Percentiles rank a stretch among this genome's conserved stretches.
phyloP scores from a whole-genome alignment of 2,888 invertebrate species.

The Melanotus villosus region DNA sequence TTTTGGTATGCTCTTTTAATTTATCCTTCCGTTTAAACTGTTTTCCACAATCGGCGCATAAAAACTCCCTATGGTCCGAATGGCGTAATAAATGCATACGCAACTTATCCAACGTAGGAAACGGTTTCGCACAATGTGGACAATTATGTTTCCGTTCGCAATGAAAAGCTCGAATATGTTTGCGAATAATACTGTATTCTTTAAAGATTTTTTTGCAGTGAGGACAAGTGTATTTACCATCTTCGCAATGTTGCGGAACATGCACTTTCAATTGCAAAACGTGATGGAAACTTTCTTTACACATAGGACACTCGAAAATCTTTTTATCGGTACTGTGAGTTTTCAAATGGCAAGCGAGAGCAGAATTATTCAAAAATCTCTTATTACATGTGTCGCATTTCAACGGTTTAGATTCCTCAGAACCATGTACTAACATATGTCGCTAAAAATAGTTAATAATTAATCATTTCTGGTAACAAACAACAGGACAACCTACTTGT shows the following conservation, averaged over 20 bases:
- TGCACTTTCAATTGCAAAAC: slow-evolving; percentile 77
- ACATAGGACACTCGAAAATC: slow-evolving; percentile 81
- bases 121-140: slow-evolving; percentile 78
- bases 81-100: slow-evolving; percentile 80
- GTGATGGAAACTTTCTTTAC: slow-evolving; percentile 77
- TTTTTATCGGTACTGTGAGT: slow-evolving; percentile 76
- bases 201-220: slow-evolving; percentile 78
- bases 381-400: slow-evolving; percentile 78
- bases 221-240: slow-evolving; percentile 79
- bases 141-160: slow-evolving; percentile 78
- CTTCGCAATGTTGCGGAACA: slow-evolving; percentile 75
- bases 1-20: slow-evolving; percentile 79
- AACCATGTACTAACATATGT: slow-evolving; percentile 78
- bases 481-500: slow-evolving; percentile 61
- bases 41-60: slow-evolving; percentile 83
- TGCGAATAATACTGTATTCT: slow-evolving; percentile 79
- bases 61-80: slow-evolving; percentile 77
- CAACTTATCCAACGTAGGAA: slow-evolving; percentile 80
- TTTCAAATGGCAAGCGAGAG: slow-evolving; percentile 80
- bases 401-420: slow-evolving; percentile 78
- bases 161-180: slow-evolving; percentile 81
- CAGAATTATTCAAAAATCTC: slow-evolving; percentile 80
- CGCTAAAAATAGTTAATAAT: slow-evolving; percentile 62
- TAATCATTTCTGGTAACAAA: neutral
- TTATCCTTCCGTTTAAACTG: slow-evolving; percentile 85